Base-by-base conservation (phyloP, 2,797 vertebrate species). In the Limosa lapponica region DNA sequence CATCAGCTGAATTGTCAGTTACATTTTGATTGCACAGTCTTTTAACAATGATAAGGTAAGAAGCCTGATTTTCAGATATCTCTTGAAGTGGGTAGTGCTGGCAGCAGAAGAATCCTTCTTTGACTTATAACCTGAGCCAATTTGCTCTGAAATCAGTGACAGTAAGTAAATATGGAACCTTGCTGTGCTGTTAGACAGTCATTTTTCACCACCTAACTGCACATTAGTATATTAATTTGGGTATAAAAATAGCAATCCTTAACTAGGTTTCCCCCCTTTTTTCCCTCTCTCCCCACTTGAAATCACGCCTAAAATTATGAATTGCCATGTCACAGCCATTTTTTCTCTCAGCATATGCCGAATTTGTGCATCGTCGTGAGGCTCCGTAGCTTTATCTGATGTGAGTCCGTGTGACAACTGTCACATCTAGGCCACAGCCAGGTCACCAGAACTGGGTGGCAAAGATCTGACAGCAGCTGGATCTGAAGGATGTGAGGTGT, bases 51-150 rank as follows among this genome's bases (percentile, higher is more conserved):
- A 87, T 91, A 95, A 93, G 95, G 93, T 96, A 80, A 95, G 95
- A 93, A 95, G 93, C 49, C 85, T 83, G 90, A 95, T 93, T 90
- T 94, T 92, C 89, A 90, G 93, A 80, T 95, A 94, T 19, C 94
- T 88, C 88, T 85, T 91, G 72, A 93, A 89, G 83, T 86, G 79
- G 84, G 84, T 58, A 44, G 95, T 95, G 96, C 97, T 97, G 97
- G 94, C 96, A 97, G 93, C 91, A 96, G 94, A 34, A 93, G 93
- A 95, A 96, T 97, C 91, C 91, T 82, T 90, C 97, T 95, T 94
- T 96, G 96, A 96, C 97, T 97, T 95, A 79, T 91, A 95, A 97
- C 95, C 72, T 22, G 80, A 97, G 93, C 93, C 89, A 95, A 58
- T 93, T 92, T 73, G 92, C 94, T 97, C 92, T 82, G 89, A 95